Evolutionary conservation across 2,888 invertebrate species (phyloP).

Genomic region (Plebejus anna): DNA sequence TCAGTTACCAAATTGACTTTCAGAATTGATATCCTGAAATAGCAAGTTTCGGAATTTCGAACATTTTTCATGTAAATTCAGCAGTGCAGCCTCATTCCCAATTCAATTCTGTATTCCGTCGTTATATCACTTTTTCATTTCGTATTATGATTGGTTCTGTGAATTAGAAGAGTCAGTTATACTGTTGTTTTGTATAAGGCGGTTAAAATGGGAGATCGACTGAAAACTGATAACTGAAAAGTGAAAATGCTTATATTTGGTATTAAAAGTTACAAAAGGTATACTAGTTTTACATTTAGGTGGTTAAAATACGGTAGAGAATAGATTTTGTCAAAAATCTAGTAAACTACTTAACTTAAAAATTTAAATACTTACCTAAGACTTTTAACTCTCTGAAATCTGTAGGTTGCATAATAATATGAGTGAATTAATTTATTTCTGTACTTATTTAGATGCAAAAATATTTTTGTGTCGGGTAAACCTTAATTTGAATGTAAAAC

Average conservation of each 20-base stretch:
- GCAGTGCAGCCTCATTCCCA: not conserved
- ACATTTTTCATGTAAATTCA: not conserved
- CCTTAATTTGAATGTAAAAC: not conserved
- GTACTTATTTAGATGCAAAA: too few species aligned
- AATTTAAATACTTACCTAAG: too few species aligned
- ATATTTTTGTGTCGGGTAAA: too few species aligned
- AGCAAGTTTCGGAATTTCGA: not conserved
- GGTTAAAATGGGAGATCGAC: not conserved
- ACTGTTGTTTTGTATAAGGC: not conserved
- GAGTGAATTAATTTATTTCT: too few species aligned
- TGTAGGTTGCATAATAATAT: too few species aligned
- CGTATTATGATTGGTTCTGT: not conserved
- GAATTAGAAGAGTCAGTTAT: not conserved
- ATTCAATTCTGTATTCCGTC: not conserved
- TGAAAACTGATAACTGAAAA: not conserved
- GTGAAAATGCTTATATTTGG: not conserved
- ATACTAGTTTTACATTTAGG: too few species aligned
- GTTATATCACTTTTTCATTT: slow-evolving; percentile 1
- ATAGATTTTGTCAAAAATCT: too few species aligned
- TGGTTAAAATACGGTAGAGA: too few species aligned
- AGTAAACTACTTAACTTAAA: too few species aligned
- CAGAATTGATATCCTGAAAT: slow-evolving; percentile 3
- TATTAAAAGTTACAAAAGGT: not conserved
- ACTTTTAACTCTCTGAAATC: too few species aligned
- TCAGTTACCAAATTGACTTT: not conserved